Conservation (phyloP, 2,888 invertebrate species). For the Cremastobaeus sp. region DNA sequence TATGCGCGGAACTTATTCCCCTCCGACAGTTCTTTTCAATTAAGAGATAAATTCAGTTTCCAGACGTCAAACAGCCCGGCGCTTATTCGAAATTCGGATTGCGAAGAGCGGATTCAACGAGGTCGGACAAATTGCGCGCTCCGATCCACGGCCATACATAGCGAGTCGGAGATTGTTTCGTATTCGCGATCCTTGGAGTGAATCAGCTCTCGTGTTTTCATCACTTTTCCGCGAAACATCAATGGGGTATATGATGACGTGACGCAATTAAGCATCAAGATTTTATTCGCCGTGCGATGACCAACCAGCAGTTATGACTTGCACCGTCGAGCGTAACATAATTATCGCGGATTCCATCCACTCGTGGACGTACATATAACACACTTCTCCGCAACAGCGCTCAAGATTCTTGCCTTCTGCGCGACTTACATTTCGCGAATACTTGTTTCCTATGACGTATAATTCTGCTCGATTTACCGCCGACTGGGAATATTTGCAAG, state of each 20-base stretch:
- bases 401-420: slow-evolving; percentile 24
- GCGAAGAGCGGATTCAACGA: too few species aligned
- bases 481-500: too few species aligned
- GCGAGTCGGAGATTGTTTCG: too few species aligned
- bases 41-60: background rate
- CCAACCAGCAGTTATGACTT: slow-evolving; percentile 13
- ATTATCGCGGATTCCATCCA: slow-evolving; percentile 20
- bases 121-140: too few species aligned
- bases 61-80: too few species aligned
- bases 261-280: slow-evolving; percentile 27
- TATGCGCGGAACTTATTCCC: background rate
- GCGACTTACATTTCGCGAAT: slow-evolving; percentile 20
- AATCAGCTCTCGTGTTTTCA: too few species aligned
- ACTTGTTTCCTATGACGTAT: slow-evolving; percentile 24
- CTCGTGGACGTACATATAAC: slow-evolving; percentile 2
- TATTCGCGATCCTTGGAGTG: too few species aligned
- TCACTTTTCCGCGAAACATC: slow-evolving; percentile 21
- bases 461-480: too few species aligned
- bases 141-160: too few species aligned
- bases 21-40: background rate
- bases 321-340: slow-evolving; percentile 1
- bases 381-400: slow-evolving; percentile 11
- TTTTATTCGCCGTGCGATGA: slow-evolving; percentile 16
- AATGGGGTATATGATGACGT: background rate
- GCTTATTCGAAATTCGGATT: too few species aligned